Conservation (phyloP, 2,113 vertebrate genomes). For the Macquaria ambigua region DNA sequence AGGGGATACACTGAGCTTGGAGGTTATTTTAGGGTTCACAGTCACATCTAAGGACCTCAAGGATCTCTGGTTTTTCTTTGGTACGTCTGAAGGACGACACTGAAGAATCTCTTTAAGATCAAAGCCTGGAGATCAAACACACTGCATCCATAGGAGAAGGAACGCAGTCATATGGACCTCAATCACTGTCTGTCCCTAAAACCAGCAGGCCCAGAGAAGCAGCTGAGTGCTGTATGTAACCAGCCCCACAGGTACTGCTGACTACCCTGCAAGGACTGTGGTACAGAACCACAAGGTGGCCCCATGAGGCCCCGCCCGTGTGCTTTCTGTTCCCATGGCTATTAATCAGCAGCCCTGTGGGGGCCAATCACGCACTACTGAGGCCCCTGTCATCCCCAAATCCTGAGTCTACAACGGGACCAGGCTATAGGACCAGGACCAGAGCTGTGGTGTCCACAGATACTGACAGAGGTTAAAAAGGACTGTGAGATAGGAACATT, state of each 20-base stretch:
- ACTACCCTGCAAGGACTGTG: background rate
- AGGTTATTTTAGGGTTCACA: slow-evolving; percentile 74
- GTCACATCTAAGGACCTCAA: slow-evolving; percentile 70
- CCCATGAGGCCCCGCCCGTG: slow-evolving; percentile 29
- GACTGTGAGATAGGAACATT: slow-evolving; percentile 60
- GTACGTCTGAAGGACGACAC: slow-evolving; percentile 64
- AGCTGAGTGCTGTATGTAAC: slow-evolving; percentile 26
- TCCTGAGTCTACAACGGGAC: slow-evolving; percentile 48
- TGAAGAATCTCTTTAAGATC: slow-evolving; percentile 78
- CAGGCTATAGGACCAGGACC: slow-evolving; percentile 11
- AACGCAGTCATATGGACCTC: slow-evolving; percentile 50
- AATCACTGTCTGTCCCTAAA: slow-evolving; percentile 55
- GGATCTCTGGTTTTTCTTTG: slow-evolving; percentile 68
- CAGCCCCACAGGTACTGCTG: slow-evolving; percentile 24
- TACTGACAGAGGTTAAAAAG: slow-evolving; percentile 23
- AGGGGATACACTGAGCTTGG: slow-evolving; percentile 65
- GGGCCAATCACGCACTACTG: slow-evolving; percentile 57
- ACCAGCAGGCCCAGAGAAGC: slow-evolving; percentile 33
- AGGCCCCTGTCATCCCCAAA: slow-evolving; percentile 47
- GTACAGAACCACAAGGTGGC: slow-evolving; percentile 11
- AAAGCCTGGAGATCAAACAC: slow-evolving; percentile 77
- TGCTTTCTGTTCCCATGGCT: slow-evolving; percentile 67
- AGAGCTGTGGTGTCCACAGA: slow-evolving; percentile 16
- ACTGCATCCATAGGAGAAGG: slow-evolving; percentile 28
- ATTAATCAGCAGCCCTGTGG: slow-evolving; percentile 75